Evolutionary conservation across 2,113 vertebrate genomes (phyloP).

Genomic region (Tretioscincus oriximinensis): DNA sequence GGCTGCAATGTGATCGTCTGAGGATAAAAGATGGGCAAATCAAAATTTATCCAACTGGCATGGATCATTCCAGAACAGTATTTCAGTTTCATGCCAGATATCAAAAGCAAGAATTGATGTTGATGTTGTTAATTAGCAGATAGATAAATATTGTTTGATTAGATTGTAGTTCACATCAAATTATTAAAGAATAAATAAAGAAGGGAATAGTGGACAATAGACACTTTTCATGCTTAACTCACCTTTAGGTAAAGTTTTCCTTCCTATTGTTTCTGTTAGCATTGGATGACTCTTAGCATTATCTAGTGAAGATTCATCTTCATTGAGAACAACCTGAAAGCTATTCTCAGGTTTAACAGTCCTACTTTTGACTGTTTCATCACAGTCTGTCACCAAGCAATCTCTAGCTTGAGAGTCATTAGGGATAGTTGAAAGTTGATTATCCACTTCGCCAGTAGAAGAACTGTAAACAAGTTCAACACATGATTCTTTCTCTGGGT

Average conservation of each 20-base stretch:
- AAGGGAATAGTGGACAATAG: not conserved
- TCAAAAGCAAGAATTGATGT: not conserved
- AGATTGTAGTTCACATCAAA: not conserved
- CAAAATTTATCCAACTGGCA: no score
- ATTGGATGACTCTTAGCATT: slow-evolving; percentile 49
- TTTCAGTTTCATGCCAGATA: no score
- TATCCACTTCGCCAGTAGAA: slow-evolving; percentile 42
- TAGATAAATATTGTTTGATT: not conserved
- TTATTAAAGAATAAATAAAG: slow-evolving; percentile 1
- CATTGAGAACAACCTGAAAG: slow-evolving; percentile 49
- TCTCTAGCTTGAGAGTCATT: slow-evolving; percentile 70
- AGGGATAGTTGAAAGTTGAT: slow-evolving; percentile 70
- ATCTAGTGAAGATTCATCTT: slow-evolving; percentile 46
- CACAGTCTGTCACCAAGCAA: slow-evolving; percentile 10
- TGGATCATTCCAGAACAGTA: no score
- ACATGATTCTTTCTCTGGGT: slow-evolving; percentile 78
- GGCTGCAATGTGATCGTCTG: no score
- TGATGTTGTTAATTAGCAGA: no score
- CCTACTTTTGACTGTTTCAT: slow-evolving; percentile 33
- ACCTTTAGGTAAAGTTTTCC: slow-evolving; percentile 64
- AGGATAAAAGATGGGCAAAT: no score
- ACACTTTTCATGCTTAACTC: slow-evolving; percentile 36
- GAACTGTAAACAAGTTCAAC: slow-evolving; percentile 75
- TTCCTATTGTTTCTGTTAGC: slow-evolving; percentile 46
- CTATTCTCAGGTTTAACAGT: slow-evolving; percentile 1